Percentiles rank a stretch among this genome's conserved stretches.
phyloP scores from a whole-genome alignment of 1,140 invertebrate genomes.

The Lordiphosa clarofinis region DNA sequence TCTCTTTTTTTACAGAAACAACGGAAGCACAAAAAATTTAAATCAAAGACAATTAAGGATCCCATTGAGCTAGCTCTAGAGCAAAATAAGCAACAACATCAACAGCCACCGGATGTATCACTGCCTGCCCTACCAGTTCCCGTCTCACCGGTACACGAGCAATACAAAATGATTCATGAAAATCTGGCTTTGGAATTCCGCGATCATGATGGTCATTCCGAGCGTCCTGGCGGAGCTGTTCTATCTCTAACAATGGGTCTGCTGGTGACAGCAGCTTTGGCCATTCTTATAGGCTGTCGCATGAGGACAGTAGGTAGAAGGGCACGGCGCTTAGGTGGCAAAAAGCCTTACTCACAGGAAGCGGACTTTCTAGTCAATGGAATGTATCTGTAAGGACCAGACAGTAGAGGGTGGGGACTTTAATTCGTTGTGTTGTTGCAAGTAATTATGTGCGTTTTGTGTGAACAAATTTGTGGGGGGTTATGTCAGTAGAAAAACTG shows the following conservation, averaged over 20 bases:
- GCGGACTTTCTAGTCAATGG: constrained; percentile 98
- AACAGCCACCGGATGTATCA: constrained; percentile 26
- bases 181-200: constrained; percentile 75
- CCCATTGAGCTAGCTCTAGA: constrained; percentile 67
- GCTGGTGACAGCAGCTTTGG: constrained; percentile 84
- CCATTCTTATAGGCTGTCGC: constrained; percentile 90
- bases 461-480: neutral
- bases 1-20: constrained; percentile 41
- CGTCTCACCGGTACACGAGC: constrained; percentile 64
- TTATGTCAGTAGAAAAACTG: constrained; percentile 14
- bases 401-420: constrained; percentile 6
- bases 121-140: constrained; percentile 42
- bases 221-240: constrained; percentile 88
- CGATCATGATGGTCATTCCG: constrained; percentile 83
- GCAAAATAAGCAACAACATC: constrained; percentile 52
- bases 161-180: constrained; percentile 73
- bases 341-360: constrained; percentile 94
- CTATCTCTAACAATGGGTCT: constrained; percentile 88
- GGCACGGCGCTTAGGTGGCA: constrained; percentile 85
- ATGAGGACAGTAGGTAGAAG: constrained; percentile 87
- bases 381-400: constrained; percentile 91
- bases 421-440: constrained; percentile 25
- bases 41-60: constrained; percentile 54
- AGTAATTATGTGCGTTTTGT: constrained; percentile 7
- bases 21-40: constrained; percentile 72